Percentiles rank a stretch among this genome's conserved stretches.
Conservation (phyloP, 2,797 vertebrate genomes). For the Ateles fusciceps region DNA sequence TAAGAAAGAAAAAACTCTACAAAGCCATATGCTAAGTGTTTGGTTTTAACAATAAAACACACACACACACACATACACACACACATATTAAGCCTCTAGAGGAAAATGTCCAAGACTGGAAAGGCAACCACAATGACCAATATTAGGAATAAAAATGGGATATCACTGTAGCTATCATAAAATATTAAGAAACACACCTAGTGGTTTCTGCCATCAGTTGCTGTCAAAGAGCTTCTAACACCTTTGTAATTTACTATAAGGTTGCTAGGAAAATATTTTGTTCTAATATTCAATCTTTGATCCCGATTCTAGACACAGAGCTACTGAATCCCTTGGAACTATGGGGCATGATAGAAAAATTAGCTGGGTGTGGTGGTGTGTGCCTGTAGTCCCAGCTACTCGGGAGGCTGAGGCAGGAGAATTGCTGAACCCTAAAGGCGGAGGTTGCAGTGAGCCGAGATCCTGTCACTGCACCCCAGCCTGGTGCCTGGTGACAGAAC, state of each 20-base stretch:
- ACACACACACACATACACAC: too few relatives aligned
- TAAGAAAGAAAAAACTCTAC: neutral
- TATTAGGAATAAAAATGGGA: neutral
- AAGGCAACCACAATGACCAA: neutral
- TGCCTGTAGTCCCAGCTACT: too few relatives aligned
- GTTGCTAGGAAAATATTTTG: neutral
- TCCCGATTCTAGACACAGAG: neutral
- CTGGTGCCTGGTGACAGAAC: too few relatives aligned
- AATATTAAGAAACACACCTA: neutral
- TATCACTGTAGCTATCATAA: neutral
- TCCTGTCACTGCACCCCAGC: too few relatives aligned
- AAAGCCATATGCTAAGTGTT: neutral
- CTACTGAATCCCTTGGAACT: neutral
- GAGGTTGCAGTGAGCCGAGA: too few relatives aligned
- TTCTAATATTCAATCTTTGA: neutral
- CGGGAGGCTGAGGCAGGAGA: too few relatives aligned
- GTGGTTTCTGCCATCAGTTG: neutral
- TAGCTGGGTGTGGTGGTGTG: too few relatives aligned
- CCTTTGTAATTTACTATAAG: neutral
- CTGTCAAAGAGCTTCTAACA: neutral
- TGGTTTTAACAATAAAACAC: too few relatives aligned
- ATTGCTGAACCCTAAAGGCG: too few relatives aligned
- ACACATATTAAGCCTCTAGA: neutral
- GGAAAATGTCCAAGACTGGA: neutral
- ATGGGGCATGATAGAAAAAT: neutral